Conservation (phyloP, 2,888 invertebrate species). For the Coenonympha glycerion region DNA sequence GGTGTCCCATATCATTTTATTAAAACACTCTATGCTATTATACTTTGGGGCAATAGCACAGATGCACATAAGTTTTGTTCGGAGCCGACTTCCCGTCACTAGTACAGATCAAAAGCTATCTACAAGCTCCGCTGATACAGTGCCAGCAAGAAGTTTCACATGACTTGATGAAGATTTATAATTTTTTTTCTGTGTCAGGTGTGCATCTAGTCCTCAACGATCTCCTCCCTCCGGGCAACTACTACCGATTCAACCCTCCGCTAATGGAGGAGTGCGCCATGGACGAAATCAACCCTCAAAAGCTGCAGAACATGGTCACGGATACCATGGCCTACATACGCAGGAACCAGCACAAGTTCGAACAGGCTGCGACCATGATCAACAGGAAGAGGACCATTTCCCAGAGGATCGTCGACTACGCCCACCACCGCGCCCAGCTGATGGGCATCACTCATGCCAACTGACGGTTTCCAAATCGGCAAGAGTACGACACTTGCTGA, state of each 20-base stretch:
- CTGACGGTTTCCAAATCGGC: slow-evolving; percentile 36
- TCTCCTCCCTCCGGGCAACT: slow-evolving; percentile 81
- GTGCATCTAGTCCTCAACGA: slow-evolving; percentile 86
- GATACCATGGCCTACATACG: slow-evolving; percentile 88
- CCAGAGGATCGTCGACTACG: slow-evolving; percentile 43
- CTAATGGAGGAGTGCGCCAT: slow-evolving; percentile 85
- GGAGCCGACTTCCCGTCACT: no score
- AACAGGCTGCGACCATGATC: slow-evolving; percentile 72
- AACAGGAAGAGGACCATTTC: slow-evolving; percentile 38
- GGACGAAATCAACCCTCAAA: slow-evolving; percentile 85
- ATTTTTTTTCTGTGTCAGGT: slow-evolving; percentile 60
- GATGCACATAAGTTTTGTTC: no score
- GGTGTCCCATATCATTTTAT: no score
- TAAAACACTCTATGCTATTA: no score
- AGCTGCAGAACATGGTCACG: slow-evolving; percentile 80
- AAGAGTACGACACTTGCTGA: slow-evolving; percentile 33
- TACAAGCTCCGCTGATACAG: no score
- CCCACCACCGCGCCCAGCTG: slow-evolving; percentile 37
- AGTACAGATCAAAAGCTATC: no score
- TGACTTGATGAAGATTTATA: not conserved
- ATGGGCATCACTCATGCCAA: slow-evolving; percentile 43
- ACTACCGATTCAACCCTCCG: slow-evolving; percentile 93
- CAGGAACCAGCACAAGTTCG: slow-evolving; percentile 86
- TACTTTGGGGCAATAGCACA: no score
- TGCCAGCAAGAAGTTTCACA: no score